A percentile compares a stretch with the other conserved stretches of the same genome.
Evolutionary conservation across 2,797 vertebrate species (phyloP).

Genomic region (Erethizon dorsatum): DNA sequence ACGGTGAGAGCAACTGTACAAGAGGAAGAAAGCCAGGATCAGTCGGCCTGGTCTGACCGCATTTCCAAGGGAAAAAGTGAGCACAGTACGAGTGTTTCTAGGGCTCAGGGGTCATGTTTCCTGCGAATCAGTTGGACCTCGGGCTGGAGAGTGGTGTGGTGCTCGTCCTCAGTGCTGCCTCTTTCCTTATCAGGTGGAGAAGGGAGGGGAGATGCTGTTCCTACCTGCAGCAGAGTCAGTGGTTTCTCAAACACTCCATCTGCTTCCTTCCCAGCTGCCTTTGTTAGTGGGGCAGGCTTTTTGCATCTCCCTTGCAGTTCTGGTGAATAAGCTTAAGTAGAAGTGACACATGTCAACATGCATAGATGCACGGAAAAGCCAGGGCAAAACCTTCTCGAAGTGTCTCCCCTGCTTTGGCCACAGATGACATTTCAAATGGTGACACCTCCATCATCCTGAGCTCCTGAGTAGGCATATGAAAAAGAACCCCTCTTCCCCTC

Average conservation of each 20-base stretch:
- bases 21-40: neutral
- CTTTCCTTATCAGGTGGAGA: neutral
- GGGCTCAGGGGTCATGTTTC: neutral
- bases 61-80: conserved; percentile 19
- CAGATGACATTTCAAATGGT: neutral
- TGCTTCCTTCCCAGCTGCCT: neutral
- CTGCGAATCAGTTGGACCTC: neutral
- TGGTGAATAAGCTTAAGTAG: neutral
- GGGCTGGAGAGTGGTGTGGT: neutral
- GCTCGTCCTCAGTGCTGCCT: neutral
- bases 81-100: neutral
- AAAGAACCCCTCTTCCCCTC: neutral
- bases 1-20: neutral
- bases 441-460: neutral
- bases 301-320: neutral
- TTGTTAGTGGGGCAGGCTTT: neutral
- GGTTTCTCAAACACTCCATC: neutral
- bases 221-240: neutral
- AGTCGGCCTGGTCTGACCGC: neutral
- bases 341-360: neutral
- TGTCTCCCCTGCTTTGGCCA: neutral
- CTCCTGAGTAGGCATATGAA: neutral
- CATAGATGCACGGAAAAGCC: neutral
- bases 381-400: neutral
- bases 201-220: neutral